Evolutionary conservation across 2,113 vertebrate species (phyloP), one percentile per base, ranked within the genome.

Genomic region (Strix aluco): DNA sequence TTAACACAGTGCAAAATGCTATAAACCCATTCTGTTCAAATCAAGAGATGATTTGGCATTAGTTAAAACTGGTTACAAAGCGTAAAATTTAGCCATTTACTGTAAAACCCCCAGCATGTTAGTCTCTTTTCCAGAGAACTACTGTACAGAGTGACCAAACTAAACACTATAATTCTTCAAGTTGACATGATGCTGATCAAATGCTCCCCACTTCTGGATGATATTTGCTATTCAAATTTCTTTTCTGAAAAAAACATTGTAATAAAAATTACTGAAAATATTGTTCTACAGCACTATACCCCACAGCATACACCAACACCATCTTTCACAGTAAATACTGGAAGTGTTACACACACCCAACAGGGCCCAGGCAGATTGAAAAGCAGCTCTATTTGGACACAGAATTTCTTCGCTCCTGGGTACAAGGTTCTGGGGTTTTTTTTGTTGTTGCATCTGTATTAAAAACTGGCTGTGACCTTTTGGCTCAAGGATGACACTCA

Each of bases 241-340:
- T 98, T 98, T 97, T 97, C 98, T 98, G 98, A 20, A 98, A 98
- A 83, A 98, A 85, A 98, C 91, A 98, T 88, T 72, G 94, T 55
- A 88, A 96, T 67, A 84, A 83, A 19, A 73, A 52, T 96, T 86
- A 96, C 88, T 97, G 81, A 77, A 44, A 72, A 79, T 4, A 5
- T 5, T 2, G 40, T 6, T 52, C 10, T 22, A 9, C 58, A 47
- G 34, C 34, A 58, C 25, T 4, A 3, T 3, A 47, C 3, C 38
- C 52, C 81, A 18, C 52, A 86, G 52, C 27, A 59, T 3, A 25
- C 26, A 17, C 25, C 11, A 42, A 80, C 2, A n/a, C 9, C 49
- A 25, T 2, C 13, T 30, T 54, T 13, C 42, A 25, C 19, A 42
- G 27, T 3, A 40, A 72, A 9, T 11, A 3, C 51, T 71, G 44